phyloP scores from a whole-genome alignment of 1,140 invertebrate species.

The Phocides pigmalion region DNA sequence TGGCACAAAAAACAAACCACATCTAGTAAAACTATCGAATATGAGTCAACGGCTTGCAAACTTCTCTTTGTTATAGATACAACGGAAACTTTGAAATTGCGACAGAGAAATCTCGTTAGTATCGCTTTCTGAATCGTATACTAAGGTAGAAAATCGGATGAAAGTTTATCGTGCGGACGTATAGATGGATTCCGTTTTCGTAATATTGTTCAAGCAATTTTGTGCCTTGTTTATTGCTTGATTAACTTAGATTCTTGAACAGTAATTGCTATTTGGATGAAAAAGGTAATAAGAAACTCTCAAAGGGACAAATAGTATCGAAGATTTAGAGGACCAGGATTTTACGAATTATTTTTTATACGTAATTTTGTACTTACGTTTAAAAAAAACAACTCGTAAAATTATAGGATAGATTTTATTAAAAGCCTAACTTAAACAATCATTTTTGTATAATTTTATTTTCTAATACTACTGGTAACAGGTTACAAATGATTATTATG shows the following conservation, averaged over 20 bases:
- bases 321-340: no score
- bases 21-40: background rate
- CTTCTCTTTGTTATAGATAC: slow-evolving; percentile 10
- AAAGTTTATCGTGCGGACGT: slow-evolving; percentile 8
- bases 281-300: no score
- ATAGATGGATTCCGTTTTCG: background rate
- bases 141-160: slow-evolving; percentile 19
- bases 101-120: slow-evolving; percentile 32
- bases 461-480: no score
- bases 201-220: slow-evolving; percentile 12
- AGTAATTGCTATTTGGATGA: background rate
- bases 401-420: no score
- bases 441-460: no score
- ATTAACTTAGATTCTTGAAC: background rate
- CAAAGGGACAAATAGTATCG: no score
- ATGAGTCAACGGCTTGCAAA: slow-evolving; percentile 17
- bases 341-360: no score
- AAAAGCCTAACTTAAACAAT: no score
- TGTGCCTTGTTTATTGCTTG: background rate
- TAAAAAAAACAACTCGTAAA: no score
- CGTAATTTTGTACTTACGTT: no score
- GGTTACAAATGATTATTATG: no score
- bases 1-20: no score
- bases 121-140: slow-evolving; percentile 22
- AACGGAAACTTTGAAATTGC: slow-evolving; percentile 25